Base-by-base conservation (phyloP, 2,888 invertebrate genomes). In the Cosmorhoe ocellata region DNA sequence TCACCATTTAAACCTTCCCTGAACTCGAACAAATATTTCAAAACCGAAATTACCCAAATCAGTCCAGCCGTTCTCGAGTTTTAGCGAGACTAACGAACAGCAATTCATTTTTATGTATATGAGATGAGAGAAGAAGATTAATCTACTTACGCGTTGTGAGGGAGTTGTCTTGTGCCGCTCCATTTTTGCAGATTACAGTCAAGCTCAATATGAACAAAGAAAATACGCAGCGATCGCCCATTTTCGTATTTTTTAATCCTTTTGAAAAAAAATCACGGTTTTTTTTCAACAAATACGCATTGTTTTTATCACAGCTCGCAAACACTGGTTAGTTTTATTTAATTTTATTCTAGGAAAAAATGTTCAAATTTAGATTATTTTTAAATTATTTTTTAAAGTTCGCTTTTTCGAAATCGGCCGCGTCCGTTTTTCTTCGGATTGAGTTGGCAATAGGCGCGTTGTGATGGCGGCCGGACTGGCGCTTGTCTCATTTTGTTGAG, bases 401-500 rank as follows among this genome's bases (percentile, higher is more conserved):
- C 58, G 65, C n/a, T 60, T 55, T 73, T 72, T 61, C 34, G 65
- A 67, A 63, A 67, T 56, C 55, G 56, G 63, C 71, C 79, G 83
- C 84, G 85, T 81, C 78, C 80, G 81, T 58, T 69, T 74, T 71
- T 69, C 71, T 64, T 67, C 75, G 71, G 71, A 68, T 72, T 78
- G 74, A 74, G 74, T 67, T 63, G 63, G 75, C 76, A 77, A 79
- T 79, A 79, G 74, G 69, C 74, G 70, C 67, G 69, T 59, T 61
- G 56, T 69, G 66, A 67, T 47, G 63, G 65, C 72, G 70, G 67
- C 67, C 71, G 68, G 78, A 67, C 79, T 74, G 73, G 66, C 82
- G 71, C 76, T 73, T 76, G 78, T 70, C 76, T 81, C 81, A 81
- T 84, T 82, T 81, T 78, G 84, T 82, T 81, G 80, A 82, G 81